Base-by-base conservation (phyloP, 2,113 vertebrate species). In the Pongo abelii region DNA sequence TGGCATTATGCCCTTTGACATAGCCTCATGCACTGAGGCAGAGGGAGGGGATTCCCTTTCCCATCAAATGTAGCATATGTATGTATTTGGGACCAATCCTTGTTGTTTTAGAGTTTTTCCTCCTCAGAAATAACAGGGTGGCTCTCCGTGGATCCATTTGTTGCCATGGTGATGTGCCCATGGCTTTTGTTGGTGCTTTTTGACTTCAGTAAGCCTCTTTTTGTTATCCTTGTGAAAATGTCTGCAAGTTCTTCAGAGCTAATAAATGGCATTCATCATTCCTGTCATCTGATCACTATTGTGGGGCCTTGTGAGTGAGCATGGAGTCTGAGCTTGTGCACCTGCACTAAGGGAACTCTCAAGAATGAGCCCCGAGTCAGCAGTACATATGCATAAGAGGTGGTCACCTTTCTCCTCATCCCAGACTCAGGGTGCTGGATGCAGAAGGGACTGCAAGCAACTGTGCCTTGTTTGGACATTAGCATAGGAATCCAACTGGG, bases 141-240 rank as follows among this genome's bases (percentile, higher is more conserved):
- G 99, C 99, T 99, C 99, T 99, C 99, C 98, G 99, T 99, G 99
- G 98, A 99, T 99, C 99, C 99, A 99, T 99, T 99, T 99, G 99
- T 99, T 99, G 99, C 99, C 99, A 93, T 99, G 99, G 99, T 99
- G 99, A 99, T 99, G 98, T 98, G 99, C 99, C 98, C 98, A 98
- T 98, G 99, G 98, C 99, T 99, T 99, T 99, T 99, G 98, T 98
- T 98, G 98, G 98, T 40, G 96, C n/a, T 16, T 99, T 98, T 99
- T 98, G 99, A 99, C 99, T 99, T 99, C 99, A 99, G 99, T 99
- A 99, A 99, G 99, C 99, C 99, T 98, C 98, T 99, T 99, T 98
- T 99, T 99, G 99, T 99, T 98, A 99, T 99, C 98, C 98, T 95
- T 98, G 98, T 98, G 98, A 99, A 99, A 98, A 99, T 99, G 99